phyloP scores from a whole-genome alignment of 2,797 vertebrate species.

The Setipinna tenuifilis region DNA sequence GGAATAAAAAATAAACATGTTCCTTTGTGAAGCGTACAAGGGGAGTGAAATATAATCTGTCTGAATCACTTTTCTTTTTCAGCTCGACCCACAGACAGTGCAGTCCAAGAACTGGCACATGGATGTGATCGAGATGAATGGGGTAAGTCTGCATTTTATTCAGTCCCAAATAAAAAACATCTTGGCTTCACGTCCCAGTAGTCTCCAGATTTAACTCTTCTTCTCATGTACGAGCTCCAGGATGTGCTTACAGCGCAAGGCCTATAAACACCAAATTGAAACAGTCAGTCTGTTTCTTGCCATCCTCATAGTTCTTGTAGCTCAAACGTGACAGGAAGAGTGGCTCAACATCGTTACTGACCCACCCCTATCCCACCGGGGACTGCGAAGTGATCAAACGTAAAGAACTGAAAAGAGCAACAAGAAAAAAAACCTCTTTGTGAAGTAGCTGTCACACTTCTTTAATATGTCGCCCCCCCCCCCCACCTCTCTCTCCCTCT shows the following conservation, averaged over 20 bases:
- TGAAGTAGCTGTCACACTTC: background rate
- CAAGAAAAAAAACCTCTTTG: background rate
- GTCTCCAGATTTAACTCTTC: background rate
- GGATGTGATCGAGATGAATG: conserved; percentile 98
- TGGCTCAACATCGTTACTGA: background rate
- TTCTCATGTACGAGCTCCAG: background rate
- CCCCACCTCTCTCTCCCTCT: background rate
- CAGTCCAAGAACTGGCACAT: conserved; percentile 99
- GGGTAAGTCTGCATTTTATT: conserved; percentile 77
- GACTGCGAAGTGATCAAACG: background rate
- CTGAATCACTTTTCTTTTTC: conserved; percentile 58
- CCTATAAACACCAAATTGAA: background rate
- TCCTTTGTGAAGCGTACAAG: background rate
- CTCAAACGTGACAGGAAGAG: background rate
- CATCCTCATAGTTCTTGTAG: background rate
- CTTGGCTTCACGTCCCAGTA: background rate
- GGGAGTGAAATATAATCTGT: conserved; percentile 3
- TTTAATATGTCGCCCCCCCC: background rate
- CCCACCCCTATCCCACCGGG: background rate
- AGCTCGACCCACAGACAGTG: conserved; percentile 94
- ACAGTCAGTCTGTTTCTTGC: background rate
- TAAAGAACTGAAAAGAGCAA: background rate
- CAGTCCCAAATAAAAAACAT: background rate
- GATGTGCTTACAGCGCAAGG: background rate
- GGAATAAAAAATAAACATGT: background rate